A percentile compares a stretch with the other conserved stretches of the same genome.
Conservation (phyloP, 2,888 invertebrate species). For the Dione vanillae region DNA sequence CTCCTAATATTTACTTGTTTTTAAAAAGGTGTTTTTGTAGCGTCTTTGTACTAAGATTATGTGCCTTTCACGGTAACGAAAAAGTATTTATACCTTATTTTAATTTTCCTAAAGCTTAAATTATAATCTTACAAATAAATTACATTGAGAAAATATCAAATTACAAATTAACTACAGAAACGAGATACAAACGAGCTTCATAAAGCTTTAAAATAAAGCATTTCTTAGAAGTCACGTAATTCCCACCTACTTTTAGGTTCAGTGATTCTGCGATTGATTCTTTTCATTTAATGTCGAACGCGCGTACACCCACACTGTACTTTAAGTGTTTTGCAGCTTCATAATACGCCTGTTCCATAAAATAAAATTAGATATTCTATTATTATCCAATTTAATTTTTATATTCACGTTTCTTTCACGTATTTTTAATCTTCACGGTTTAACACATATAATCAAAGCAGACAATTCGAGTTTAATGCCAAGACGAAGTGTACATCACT, state of each 20-base stretch:
- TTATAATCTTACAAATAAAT: neutral
- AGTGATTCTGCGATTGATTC: slow-evolving; percentile 1
- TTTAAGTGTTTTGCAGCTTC: neutral
- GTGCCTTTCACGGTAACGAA: no score
- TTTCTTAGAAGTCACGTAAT: slow-evolving; percentile 1
- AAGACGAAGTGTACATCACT: no score
- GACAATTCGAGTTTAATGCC: no score
- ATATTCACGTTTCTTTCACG: neutral
- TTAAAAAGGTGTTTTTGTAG: no score
- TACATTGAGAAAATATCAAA: neutral
- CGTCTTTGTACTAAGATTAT: no score
- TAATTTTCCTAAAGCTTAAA: neutral
- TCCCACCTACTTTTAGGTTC: slow-evolving; percentile 2
- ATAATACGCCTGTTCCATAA: neutral
- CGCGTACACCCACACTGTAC: neutral
- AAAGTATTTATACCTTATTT: neutral
- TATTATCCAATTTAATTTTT: neutral
- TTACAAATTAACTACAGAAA: neutral
- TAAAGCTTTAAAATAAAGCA: neutral
- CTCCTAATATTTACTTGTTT: no score
- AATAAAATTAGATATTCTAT: neutral
- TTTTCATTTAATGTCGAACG: slow-evolving; percentile 4
- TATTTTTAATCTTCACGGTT: no score
- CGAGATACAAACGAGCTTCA: neutral
- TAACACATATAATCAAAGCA: no score